Evolutionary conservation across 2,888 invertebrate species (phyloP).

Genomic region (Ochlodes sylvanus): DNA sequence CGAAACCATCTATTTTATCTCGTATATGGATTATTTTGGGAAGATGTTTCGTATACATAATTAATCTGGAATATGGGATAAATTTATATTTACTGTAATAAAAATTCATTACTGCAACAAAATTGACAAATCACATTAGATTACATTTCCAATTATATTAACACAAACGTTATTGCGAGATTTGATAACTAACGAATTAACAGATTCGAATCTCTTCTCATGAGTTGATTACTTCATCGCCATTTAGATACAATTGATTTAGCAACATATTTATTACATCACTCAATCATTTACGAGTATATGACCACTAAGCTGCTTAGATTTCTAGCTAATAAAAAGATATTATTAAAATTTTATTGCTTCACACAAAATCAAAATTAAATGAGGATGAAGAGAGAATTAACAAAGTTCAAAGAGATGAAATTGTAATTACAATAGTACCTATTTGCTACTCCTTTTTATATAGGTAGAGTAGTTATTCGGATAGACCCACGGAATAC

Average conservation of each 20-base stretch:
- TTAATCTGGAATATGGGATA: too few species aligned
- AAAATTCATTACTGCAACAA: not conserved
- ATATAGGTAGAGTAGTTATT: too few species aligned
- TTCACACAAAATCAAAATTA: not conserved
- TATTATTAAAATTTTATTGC: not conserved
- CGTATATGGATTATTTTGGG: too few species aligned
- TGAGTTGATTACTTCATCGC: constrained; percentile 16
- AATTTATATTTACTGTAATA: too few species aligned
- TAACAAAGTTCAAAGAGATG: too few species aligned
- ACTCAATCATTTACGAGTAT: constrained; percentile 2
- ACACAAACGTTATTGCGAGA: constrained; percentile 16
- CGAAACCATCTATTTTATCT: too few species aligned
- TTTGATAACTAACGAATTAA: constrained; percentile 8
- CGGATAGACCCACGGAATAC: too few species aligned
- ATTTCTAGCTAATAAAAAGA: not conserved
- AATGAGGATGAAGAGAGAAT: too few species aligned
- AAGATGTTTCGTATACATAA: too few species aligned
- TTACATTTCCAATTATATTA: constrained; percentile 19
- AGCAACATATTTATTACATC: constrained; percentile 10
- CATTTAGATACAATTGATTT: constrained; percentile 19
- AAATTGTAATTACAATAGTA: not conserved
- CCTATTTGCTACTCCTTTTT: too few species aligned
- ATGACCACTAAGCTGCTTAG: not conserved
- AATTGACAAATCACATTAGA: constrained; percentile 4
- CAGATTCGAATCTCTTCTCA: constrained; percentile 25